Conservation (phyloP, 2,797 vertebrate species). For the Squalus acanthias region DNA sequence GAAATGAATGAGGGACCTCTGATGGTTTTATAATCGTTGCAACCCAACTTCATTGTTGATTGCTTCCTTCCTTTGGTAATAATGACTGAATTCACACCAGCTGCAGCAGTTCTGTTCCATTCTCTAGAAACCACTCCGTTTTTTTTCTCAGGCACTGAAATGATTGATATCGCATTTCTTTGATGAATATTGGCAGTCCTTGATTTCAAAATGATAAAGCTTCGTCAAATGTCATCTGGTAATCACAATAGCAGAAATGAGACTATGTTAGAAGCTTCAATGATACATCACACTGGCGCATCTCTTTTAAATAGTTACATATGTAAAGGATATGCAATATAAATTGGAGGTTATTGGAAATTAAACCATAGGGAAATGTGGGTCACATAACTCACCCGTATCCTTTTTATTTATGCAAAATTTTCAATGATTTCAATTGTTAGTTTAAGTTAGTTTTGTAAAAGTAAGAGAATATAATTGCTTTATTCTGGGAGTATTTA, state of each 20-base stretch:
- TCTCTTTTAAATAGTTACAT: neutral
- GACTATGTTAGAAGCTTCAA: neutral
- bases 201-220: neutral
- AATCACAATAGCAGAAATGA: neutral
- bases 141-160: neutral
- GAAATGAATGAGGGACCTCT: constrained; percentile 21
- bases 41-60: constrained; percentile 21
- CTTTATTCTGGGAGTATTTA: neutral
- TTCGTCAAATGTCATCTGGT: neutral
- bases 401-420: neutral
- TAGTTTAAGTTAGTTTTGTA: neutral
- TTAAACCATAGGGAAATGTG: neutral
- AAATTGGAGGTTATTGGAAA: neutral
- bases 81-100: constrained; percentile 30
- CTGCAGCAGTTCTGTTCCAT: neutral
- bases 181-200: neutral
- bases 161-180: neutral
- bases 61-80: constrained; percentile 27
- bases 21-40: constrained; percentile 27
- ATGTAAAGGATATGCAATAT: neutral
- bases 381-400: neutral
- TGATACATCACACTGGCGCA: neutral
- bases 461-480: neutral
- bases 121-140: neutral
- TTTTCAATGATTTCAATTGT: neutral